Evolutionary conservation across 2,888 invertebrate species (phyloP).

Genomic region (Drosophila atripex): DNA sequence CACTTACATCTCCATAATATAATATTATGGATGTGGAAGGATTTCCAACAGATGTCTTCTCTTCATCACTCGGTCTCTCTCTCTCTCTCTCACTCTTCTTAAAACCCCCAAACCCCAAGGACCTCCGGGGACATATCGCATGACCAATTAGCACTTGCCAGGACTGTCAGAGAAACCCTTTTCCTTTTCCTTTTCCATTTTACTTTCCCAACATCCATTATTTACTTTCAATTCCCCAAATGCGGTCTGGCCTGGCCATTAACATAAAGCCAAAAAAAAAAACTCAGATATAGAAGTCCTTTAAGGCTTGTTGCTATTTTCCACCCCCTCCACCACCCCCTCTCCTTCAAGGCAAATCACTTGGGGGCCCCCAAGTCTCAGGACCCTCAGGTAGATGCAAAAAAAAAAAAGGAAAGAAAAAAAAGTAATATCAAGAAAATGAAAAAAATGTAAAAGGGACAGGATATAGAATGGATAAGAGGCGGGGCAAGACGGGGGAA

Average conservation of each 20-base stretch:
- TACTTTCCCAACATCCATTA: conserved; percentile 48
- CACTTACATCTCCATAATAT: too few relatives aligned
- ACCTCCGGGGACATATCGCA: conserved; percentile 52
- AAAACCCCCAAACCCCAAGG: not conserved
- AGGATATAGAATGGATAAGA: conserved; percentile 5
- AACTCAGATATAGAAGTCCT: conserved; percentile 58
- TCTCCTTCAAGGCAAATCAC: conserved; percentile 21
- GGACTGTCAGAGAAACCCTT: too few relatives aligned
- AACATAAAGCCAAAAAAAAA: conserved; percentile 62
- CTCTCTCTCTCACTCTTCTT: not conserved
- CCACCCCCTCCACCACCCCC: not conserved
- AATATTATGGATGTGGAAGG: too few relatives aligned
- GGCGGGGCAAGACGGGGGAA: not conserved
- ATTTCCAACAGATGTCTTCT: too few relatives aligned
- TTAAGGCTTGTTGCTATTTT: conserved; percentile 61
- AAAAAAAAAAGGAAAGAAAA: not conserved
- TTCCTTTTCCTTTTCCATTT: too few relatives aligned
- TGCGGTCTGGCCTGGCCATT: conserved; percentile 62
- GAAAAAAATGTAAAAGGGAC: conserved; percentile 21
- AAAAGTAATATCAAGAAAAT: conserved; percentile 1
- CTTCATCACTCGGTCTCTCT: too few relatives aligned
- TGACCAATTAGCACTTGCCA: conserved; percentile 63
- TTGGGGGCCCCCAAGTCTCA: conserved; percentile 28
- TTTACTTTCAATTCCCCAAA: conserved; percentile 76
- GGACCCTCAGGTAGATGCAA: conserved; percentile 35